Conservation (phyloP, 2,797 vertebrate genomes). For the Lepilemur septentrionalis region DNA sequence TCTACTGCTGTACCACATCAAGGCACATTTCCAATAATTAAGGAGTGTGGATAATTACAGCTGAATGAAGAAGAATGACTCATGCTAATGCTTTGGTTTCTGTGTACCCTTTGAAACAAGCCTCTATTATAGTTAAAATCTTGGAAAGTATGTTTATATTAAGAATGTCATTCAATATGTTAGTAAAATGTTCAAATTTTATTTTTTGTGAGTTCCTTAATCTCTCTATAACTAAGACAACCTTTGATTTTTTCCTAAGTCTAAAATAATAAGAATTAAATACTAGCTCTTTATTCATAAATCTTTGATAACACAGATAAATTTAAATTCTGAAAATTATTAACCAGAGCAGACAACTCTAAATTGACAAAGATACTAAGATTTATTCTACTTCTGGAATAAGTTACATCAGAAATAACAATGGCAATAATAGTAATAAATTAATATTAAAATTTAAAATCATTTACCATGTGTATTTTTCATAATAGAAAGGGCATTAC, state of each 20-base stretch:
- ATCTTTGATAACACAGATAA: background rate
- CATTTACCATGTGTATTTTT: background rate
- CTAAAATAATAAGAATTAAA: constrained; percentile 15
- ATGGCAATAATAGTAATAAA: background rate
- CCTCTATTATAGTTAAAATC: background rate
- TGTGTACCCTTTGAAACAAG: constrained; percentile 29
- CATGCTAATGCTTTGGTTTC: background rate
- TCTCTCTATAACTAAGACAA: background rate
- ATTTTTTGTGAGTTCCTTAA: background rate
- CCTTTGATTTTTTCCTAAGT: background rate
- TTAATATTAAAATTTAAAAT: background rate
- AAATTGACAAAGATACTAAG: background rate
- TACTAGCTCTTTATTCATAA: background rate
- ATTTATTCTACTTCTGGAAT: background rate
- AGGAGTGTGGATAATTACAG: constrained; percentile 3
- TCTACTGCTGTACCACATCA: background rate
- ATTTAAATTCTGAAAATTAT: constrained; percentile 33
- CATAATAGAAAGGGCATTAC: background rate
- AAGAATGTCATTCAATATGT: background rate
- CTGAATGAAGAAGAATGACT: constrained; percentile 35
- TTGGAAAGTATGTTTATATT: constrained; percentile 2
- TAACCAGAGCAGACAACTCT: background rate
- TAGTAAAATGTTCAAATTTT: background rate
- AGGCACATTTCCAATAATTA: constrained; percentile 32
- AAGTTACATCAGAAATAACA: background rate